These are phyloP conservation scores for Anabacerthia variegaticeps DNA, from an alignment of 2,797 vertebrate species.

Conservation along the genomic window DNA sequence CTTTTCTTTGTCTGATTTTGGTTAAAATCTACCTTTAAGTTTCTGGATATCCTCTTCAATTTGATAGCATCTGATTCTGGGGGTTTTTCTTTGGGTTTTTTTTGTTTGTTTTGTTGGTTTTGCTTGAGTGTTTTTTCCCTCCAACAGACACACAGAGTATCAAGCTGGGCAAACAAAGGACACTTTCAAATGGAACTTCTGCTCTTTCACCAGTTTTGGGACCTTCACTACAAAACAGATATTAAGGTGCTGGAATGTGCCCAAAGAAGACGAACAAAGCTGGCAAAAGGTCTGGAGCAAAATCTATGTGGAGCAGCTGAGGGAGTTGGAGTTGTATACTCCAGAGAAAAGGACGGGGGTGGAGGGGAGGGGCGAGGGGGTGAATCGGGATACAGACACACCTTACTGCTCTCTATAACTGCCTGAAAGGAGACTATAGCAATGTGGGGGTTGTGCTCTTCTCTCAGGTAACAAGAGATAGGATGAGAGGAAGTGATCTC, in stretches of 20 bases:
- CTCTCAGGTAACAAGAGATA: background rate
- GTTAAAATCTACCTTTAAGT: constrained; percentile 24
- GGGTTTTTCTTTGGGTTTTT: no score
- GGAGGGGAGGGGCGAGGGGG: no score
- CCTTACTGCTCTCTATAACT: background rate
- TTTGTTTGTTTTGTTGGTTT: no score
- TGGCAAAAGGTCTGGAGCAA: background rate
- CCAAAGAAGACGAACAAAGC: background rate
- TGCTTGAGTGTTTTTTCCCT: accelerated
- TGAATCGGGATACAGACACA: background rate
- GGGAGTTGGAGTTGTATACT: background rate
- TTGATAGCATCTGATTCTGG: background rate
- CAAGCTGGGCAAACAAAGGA: background rate
- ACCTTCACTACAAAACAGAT: background rate
- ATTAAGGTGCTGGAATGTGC: background rate
- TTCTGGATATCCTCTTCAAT: background rate
- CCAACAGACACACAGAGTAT: background rate
- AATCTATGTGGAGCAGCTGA: background rate
- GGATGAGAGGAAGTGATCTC: background rate
- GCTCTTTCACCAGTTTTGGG: background rate
- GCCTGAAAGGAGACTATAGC: background rate
- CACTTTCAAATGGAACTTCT: background rate
- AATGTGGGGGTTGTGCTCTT: background rate
- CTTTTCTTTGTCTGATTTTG: constrained; percentile 54
- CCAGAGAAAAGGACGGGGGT: background rate